Evolutionary conservation across 2,888 invertebrate species (phyloP).

Genomic region (Yponomeuta plumbellus): DNA sequence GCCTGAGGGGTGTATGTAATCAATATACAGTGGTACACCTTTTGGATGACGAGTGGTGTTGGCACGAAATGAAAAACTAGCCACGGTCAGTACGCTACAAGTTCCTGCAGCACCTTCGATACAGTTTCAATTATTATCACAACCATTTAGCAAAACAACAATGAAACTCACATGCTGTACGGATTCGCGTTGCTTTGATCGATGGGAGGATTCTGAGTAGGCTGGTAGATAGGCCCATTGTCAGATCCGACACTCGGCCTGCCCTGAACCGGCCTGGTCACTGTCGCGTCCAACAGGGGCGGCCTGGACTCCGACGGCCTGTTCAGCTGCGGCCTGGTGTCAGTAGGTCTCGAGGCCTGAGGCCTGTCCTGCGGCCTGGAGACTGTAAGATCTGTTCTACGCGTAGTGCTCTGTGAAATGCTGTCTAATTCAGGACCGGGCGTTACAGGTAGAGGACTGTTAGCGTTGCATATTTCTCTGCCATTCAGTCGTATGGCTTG

Average conservation of each 20-base stretch:
- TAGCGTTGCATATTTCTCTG: slow-evolving; percentile 73
- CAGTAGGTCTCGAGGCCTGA: slow-evolving; percentile 17
- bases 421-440: slow-evolving; percentile 34
- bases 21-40: too few relatives aligned
- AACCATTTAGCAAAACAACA: not conserved
- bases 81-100: too few relatives aligned
- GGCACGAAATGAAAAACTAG: too few relatives aligned
- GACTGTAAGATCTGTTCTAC: not conserved
- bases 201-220: slow-evolving; percentile 37
- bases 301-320: slow-evolving; percentile 25
- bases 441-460: slow-evolving; percentile 43
- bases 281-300: slow-evolving; percentile 40
- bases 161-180: slow-evolving; percentile 53
- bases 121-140: too few relatives aligned
- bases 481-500: slow-evolving; percentile 75
- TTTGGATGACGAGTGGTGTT: too few relatives aligned
- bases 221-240: slow-evolving; percentile 51
- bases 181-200: slow-evolving; percentile 38
- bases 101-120: too few relatives aligned
- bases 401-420: not conserved
- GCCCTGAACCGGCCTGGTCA: slow-evolving; percentile 44
- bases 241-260: slow-evolving; percentile 29
- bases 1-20: too few relatives aligned
- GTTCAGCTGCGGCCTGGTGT: slow-evolving; percentile 17
- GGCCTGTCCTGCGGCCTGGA: slow-evolving; percentile 22